Base-by-base conservation (phyloP, 1,140 invertebrate species). In the Halictus rubicundus region DNA sequence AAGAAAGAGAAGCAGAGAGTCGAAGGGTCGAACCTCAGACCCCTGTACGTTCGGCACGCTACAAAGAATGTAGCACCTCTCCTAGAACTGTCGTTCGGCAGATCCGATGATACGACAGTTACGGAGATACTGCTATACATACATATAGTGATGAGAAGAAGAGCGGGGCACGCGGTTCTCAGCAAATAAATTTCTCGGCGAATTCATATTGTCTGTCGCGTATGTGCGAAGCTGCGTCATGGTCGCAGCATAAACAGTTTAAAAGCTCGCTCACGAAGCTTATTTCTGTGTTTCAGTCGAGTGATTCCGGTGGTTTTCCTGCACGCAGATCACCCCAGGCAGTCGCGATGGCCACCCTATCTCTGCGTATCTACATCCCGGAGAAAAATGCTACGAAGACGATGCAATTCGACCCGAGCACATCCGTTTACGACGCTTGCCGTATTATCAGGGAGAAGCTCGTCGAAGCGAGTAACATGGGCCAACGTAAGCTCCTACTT, bases 371-470 rank as follows among this genome's bases (percentile, higher is more conserved):
- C 92, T 97, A 97, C 89, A 96, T 99, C 89, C 96, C 98, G 86
- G 98, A 98, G 85, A 96, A 96, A 90, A 97, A 97, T 93, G 96
- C 98, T 85, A 98, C 97, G 83, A 99, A 99, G 94, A 99, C 98
- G 84, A 99, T 99, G 94, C 98, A 99, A 93, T 99, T 99, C 92
- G 97, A 99, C 93, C 97, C 98, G 19, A 96, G 96, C 86, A 99
- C 96, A 65, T 96, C 96, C 68, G 97, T 99, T 52, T 98, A 97
- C 93, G 98, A 99, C 94, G 98, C 98, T 8, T 99, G 98, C 93
- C 95, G 96, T 90, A 96, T 99, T 85, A 99, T 99, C 87, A 94
- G 98, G 82, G 98, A 99, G 92, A 99, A 99, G 94, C 96, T 99
- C 63, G 94, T 96, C 8, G 98, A 99, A 92, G 96, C 96, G 23